A percentile compares a stretch with the other conserved stretches of the same genome.
Evolutionary conservation across 2,888 invertebrate genomes (phyloP).

Genomic region (Rhodophaea formosa): DNA sequence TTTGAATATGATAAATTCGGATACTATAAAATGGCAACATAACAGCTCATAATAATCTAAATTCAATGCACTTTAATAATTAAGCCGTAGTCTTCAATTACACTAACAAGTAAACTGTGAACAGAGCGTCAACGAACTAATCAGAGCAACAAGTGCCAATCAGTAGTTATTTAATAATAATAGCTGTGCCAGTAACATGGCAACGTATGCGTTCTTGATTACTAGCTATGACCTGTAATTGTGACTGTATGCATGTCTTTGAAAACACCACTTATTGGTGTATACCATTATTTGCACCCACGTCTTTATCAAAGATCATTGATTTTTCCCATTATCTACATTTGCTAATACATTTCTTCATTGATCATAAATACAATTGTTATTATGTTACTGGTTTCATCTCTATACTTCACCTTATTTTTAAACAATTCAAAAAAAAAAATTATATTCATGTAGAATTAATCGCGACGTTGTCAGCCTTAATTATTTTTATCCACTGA

Average conservation of each 20-base stretch:
- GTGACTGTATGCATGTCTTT: conserved; percentile 3
- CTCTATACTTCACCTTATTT: too few relatives aligned
- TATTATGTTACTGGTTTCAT: too few relatives aligned
- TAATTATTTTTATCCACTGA: too few relatives aligned
- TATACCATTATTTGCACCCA: neutral
- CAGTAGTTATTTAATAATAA: conserved; percentile 33
- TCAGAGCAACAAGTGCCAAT: conserved; percentile 47
- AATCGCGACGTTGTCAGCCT: too few relatives aligned
- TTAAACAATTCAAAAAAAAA: too few relatives aligned
- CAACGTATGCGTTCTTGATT: conserved; percentile 5
- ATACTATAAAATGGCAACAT: too few relatives aligned
- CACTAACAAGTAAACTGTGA: conserved; percentile 11
- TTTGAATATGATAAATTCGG: too few relatives aligned
- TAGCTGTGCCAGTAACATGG: conserved; percentile 17
- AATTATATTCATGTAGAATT: too few relatives aligned
- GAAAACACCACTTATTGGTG: neutral
- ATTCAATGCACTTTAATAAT: neutral
- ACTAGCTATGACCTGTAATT: neutral
- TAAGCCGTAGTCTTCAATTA: conserved; percentile 16
- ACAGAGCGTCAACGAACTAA: conserved; percentile 58
- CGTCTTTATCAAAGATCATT: neutral
- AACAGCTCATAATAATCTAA: neutral
- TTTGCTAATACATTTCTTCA: neutral
- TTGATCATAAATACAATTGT: too few relatives aligned
- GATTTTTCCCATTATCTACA: neutral